Evolutionary conservation across 2,113 vertebrate species (phyloP).

Genomic region (Brienomyrus longianalis): DNA sequence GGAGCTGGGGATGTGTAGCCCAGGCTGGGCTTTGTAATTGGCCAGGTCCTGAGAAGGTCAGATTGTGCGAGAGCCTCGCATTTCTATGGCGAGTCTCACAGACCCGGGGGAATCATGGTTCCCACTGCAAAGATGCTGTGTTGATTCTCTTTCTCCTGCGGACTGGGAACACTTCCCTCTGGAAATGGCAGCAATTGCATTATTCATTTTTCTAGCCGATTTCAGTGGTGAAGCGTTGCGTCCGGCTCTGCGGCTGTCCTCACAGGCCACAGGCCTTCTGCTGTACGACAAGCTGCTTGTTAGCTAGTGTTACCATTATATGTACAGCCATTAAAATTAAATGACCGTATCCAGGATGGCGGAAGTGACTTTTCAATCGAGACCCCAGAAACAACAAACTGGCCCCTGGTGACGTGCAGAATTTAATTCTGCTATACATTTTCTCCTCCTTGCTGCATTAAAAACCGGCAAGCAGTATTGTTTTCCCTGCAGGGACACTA

Average conservation of each 20-base stretch:
- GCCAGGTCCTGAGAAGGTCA: constrained; percentile 24
- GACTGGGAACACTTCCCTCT: not conserved
- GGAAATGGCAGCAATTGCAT: too few species aligned
- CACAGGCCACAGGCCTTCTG: not conserved
- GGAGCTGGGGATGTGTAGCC: not conserved
- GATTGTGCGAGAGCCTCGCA: not conserved
- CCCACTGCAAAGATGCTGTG: not conserved
- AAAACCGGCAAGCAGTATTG: not conserved
- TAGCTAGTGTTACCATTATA: not conserved
- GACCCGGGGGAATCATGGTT: constrained; percentile 2
- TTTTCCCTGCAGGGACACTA: not conserved
- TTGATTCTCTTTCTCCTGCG: not conserved
- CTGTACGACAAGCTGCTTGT: not conserved
- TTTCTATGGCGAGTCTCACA: not conserved
- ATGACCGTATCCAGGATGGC: not conserved
- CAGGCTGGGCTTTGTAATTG: not conserved
- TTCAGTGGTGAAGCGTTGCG: not conserved
- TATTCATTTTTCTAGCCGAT: not conserved
- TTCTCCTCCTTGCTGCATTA: not conserved
- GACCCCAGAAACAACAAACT: not conserved
- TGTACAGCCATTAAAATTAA: not conserved
- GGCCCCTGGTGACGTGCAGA: not conserved
- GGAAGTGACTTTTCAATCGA: not conserved
- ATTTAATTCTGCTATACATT: not conserved
- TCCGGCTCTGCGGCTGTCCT: too few species aligned